A percentile compares a stretch with the other conserved stretches of the same genome.
phyloP scores from a whole-genome alignment of 2,888 invertebrate species.

The Agapostemon virescens region DNA sequence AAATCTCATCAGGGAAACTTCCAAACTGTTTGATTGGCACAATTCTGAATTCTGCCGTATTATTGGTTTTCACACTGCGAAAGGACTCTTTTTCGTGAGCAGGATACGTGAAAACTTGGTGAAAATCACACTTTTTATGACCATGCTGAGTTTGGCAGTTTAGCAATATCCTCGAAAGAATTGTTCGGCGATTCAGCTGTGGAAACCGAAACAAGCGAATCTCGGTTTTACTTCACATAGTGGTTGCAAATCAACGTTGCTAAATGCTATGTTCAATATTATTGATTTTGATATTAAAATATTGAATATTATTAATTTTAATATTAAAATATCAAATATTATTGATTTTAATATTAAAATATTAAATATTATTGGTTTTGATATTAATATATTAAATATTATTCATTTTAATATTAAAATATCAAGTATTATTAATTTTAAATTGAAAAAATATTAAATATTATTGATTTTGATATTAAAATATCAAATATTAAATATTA shows the following conservation, averaged over 20 bases:
- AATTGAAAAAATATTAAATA: too few species aligned
- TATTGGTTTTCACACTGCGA: not conserved
- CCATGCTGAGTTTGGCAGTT: constrained; percentile 5
- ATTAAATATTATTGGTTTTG: too few species aligned
- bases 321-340: too few species aligned
- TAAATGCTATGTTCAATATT: not conserved
- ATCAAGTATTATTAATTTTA: too few species aligned
- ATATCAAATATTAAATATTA: too few species aligned
- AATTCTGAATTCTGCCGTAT: not conserved
- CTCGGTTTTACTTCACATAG: not conserved
- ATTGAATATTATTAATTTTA: too few species aligned
- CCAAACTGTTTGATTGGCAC: not conserved
- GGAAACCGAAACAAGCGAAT: not conserved
- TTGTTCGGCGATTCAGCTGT: not conserved
- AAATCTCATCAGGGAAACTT: not conserved
- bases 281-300: too few species aligned
- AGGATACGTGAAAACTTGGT: not conserved
- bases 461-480: too few species aligned
- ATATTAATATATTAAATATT: too few species aligned
- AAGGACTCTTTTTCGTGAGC: not conserved
- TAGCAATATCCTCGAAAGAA: not conserved
- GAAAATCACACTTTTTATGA: not conserved
- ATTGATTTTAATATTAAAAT: too few species aligned
- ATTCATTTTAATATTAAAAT: too few species aligned
- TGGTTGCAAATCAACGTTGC: not conserved